Evolutionary conservation across 2,888 invertebrate genomes (phyloP), one percentile per base, ranked within the genome.

Genomic region (Tillus elongatus): DNA sequence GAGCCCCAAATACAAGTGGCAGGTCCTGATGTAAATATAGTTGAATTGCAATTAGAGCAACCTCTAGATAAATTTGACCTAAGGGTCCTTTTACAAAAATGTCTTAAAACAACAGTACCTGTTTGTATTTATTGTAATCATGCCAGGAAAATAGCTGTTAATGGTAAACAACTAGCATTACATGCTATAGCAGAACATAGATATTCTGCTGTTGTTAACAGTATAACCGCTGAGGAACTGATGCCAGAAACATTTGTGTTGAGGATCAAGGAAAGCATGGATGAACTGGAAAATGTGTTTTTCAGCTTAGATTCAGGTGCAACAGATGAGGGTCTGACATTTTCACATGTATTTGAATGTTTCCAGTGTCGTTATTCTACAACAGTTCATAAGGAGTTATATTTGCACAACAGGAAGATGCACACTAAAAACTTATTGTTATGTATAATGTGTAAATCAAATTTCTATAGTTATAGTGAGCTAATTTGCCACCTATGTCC

Each of bases 391-490:
- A 88, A 88, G 67, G 88, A 89, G 64, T 73, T 89, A 40, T 88
- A 84, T 66, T 70, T 85, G 55, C 89, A 89, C 64, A 88, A 88
- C 61, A 74, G 87, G 37, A 86, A 88, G 67, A 77, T 85, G 75
- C 89, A 89, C 68, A 79, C 85, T 49, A 87, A 86, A 64, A 78
- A 84, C 30, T 79, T 85, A 42, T 71, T 87, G 39, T 66, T 85
- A 44, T 89, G 89, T 67, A 77, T 83, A 47, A 88, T 89, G 88
- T 89, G 89, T 65, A 85, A 86, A 66, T 75, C 80, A 16, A 85
- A 82, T 57, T 89, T 88, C 69, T 85, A 81, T 66, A 87, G 82
- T 65, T 88, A 86, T 66, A 87, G 87, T 68, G 88, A 89, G 63
- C 70, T 89, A 42, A 67, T 88, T 44, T 89, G 88, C 66, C 89